Evolutionary conservation across 1,140 invertebrate species (phyloP), one percentile per base, ranked within the genome.

Genomic region (Panonychus citri): DNA sequence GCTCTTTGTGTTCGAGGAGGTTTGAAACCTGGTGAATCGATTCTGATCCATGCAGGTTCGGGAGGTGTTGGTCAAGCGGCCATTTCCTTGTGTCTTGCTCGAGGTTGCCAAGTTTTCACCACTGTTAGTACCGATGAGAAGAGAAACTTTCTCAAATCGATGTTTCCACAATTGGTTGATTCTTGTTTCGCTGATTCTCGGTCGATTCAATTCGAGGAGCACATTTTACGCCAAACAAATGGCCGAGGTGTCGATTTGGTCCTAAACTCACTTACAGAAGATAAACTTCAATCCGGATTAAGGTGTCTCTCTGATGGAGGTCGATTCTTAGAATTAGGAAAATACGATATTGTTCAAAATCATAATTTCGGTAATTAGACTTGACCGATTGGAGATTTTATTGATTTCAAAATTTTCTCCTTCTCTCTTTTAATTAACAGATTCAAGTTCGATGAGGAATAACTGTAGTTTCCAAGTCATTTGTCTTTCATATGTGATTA

Each of bases 391-490:
- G 24, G 34, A 53, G 4, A 15, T 55, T n/a, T 48, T 61, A 19
- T 49, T 39, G 27, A 56, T 59, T 51, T 2, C 25, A 3, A 26
- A 34, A 34, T 34, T 34, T 34, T 13, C 1, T 27, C 24, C 24
- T 26, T 21, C 4, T 19, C 21, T 7, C 24, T 30, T 54, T n/a
- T n/a, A n/a, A n/a, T n/a, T n/a, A n/a, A n/a, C 88, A 86, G 69
- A 69, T 69, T 42, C 75, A 75, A 61, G 78, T 89, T 13, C 78
- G 81, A 2, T 68, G 71, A 17, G 95, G 61, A 90, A 90, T 66
- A 96, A 96, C 66, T 85, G 85, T 2, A 81, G 83, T 13, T 93
- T 96, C 77, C 89, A 96, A 71, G 91, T 90, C 55, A 90, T 97
- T 63, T 72, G 95, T 7, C 68, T 96, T 59, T 91, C 96, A 71